A percentile compares a stretch with the other conserved stretches of the same genome.
Evolutionary conservation across 2,797 vertebrate genomes (phyloP).

Genomic region (Rhynchonycteris naso): DNA sequence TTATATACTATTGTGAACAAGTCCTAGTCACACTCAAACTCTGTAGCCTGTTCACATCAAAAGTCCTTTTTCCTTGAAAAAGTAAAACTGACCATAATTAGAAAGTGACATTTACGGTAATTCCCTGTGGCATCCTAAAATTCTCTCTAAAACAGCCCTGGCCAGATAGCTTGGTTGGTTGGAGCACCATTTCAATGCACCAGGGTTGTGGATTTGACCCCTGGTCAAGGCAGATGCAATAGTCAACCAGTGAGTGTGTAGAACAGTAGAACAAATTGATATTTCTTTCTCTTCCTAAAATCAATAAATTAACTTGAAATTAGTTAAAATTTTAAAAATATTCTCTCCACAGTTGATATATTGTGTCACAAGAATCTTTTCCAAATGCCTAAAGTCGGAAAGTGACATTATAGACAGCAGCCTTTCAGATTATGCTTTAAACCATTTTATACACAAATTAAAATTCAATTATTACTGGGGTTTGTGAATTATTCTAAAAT

Average conservation of each 20-base stretch:
- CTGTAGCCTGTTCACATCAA: background rate
- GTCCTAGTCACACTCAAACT: background rate
- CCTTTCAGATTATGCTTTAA: conserved; percentile 25
- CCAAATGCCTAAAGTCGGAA: conserved; percentile 36
- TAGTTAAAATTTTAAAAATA: background rate
- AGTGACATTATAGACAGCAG: conserved; percentile 26
- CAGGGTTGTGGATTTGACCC: too few relatives aligned
- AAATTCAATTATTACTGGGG: background rate
- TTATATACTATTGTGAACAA: background rate
- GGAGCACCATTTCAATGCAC: too few relatives aligned
- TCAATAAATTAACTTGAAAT: too few relatives aligned
- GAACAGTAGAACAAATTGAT: background rate
- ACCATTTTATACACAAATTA: background rate
- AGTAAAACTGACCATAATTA: background rate
- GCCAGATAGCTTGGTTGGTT: too few relatives aligned
- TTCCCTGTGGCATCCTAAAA: background rate
- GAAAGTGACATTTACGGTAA: background rate
- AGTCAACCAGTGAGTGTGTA: too few relatives aligned
- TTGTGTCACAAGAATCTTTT: background rate
- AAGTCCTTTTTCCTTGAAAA: background rate
- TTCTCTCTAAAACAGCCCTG: background rate
- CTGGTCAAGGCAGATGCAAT: too few relatives aligned
- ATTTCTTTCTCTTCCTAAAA: background rate
- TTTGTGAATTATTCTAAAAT: background rate
- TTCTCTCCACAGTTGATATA: conserved; percentile 5